These are phyloP conservation scores for Mallotus villosus DNA, from an alignment of 2,797 vertebrate species.

Conservation along the genomic window DNA sequence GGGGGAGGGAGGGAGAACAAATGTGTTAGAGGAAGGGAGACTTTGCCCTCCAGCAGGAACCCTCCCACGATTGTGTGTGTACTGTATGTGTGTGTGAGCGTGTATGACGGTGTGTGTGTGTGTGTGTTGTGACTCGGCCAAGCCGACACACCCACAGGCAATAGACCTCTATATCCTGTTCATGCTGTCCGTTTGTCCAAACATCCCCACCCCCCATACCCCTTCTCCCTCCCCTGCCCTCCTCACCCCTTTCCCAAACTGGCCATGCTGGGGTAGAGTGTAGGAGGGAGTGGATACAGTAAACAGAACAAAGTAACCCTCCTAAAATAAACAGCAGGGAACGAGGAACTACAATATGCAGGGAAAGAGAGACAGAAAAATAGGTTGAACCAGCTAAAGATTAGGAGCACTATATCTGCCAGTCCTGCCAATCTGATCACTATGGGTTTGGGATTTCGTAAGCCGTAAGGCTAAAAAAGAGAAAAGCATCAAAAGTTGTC, in stretches of 20 bases:
- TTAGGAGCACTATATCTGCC: no score
- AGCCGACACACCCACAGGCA: constrained; percentile 78
- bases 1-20: constrained; percentile 54
- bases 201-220: constrained; percentile 53
- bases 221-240: constrained; percentile 25
- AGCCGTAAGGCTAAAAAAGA: no score
- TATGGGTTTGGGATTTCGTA: no score
- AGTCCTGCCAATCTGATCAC: no score
- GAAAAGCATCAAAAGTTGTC: no score
- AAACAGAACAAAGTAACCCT: constrained; percentile 70
- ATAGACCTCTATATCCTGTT: constrained; percentile 80
- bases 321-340: constrained; percentile 65
- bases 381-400: no score
- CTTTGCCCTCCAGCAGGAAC: constrained; percentile 77
- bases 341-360: not conserved
- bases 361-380: not conserved
- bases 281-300: constrained; percentile 58
- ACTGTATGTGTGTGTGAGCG: constrained; percentile 18
- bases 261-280: constrained; percentile 60
- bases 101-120: constrained; percentile 25
- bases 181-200: constrained; percentile 76
- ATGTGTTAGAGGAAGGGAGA: constrained; percentile 75
- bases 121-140: constrained; percentile 61
- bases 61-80: constrained; percentile 67
- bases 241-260: constrained; percentile 59